Percentiles rank a stretch among this genome's conserved stretches.
Conservation (phyloP, 2,113 vertebrate species). For the Narcine bancroftii region DNA sequence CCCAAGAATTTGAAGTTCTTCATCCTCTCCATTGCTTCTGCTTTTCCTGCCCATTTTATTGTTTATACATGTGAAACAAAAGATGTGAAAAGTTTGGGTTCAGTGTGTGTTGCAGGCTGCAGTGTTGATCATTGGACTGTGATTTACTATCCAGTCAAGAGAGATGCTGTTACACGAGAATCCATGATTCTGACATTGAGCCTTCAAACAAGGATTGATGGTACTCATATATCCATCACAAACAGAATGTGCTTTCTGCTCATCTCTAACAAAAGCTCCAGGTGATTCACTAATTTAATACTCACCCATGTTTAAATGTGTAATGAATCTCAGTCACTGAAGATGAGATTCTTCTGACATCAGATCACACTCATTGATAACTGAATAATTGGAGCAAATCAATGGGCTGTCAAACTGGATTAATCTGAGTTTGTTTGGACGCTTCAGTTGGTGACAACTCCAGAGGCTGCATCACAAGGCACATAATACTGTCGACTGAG, state of each 20-base stretch:
- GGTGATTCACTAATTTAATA: background rate
- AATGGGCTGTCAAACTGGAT: background rate
- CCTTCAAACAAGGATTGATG: background rate
- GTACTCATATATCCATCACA: background rate
- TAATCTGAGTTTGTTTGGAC: background rate
- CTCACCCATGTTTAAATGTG: background rate
- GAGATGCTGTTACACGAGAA: background rate
- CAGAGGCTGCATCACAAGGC: background rate
- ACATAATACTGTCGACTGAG: background rate
- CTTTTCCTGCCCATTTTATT: background rate
- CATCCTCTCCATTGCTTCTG: background rate
- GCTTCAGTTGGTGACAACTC: background rate
- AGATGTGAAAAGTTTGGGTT: background rate
- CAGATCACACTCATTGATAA: background rate
- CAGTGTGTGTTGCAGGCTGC: background rate
- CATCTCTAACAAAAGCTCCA: background rate
- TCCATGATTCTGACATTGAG: background rate
- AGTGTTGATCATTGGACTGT: background rate
- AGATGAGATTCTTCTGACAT: background rate
- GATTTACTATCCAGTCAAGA: background rate
- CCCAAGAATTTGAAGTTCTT: too few species aligned
- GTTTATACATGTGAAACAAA: background rate
- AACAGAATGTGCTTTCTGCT: background rate
- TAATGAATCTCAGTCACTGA: background rate
- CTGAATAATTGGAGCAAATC: background rate